Evolutionary conservation across 1,140 invertebrate genomes (phyloP), one percentile per base, ranked within the genome.

Genomic region (Dendrolimus kikuchii): DNA sequence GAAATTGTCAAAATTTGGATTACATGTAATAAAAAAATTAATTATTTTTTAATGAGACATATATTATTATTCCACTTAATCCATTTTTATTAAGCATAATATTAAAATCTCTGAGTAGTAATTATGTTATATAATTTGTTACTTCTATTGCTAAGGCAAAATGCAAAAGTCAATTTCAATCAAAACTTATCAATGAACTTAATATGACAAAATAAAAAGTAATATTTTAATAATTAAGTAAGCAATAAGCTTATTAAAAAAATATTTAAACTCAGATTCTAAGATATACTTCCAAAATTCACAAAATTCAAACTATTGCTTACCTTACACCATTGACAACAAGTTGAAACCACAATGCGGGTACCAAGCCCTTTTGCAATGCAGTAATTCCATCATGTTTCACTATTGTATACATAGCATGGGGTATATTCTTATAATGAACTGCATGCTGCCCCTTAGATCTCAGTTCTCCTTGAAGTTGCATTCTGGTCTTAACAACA

Each of bases 381-480:
- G 92, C 90, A 4, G 81, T 49, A 2, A 94, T 39, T 8, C 93
- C 93, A 77, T 95, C 93, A 62, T 89, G 88, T 71, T 90, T 91
- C 5, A 90, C 90, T 51, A 94, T 91, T 7, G 90, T 89, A 50
- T 88, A 89, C 60, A 90, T 89, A 1, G 93, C 94, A 78, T 94
- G 92, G 5, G 94, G 84, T 42, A 94, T 90, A 62, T 94, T 94
- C 56, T 88, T 90, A 64, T 93, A 94, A 54, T 90, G 81, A n/a
- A 91, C 85, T 2, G 79, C 81, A 73, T 91, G 88, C 58, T 89
- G 77, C 2, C 95, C 94, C 54, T 88, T 89, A 1, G 91, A 90
- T 64, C 91, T 88, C 3, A 97, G 79, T 82, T 98, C 95, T 40
- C 96, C 96, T 88, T 98, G 96, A 7, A 98, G 84, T 77, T 98